These are phyloP conservation scores for Sinocyclocheilus grahami DNA, from an alignment of 2,113 vertebrate species.

Conservation along the genomic window DNA sequence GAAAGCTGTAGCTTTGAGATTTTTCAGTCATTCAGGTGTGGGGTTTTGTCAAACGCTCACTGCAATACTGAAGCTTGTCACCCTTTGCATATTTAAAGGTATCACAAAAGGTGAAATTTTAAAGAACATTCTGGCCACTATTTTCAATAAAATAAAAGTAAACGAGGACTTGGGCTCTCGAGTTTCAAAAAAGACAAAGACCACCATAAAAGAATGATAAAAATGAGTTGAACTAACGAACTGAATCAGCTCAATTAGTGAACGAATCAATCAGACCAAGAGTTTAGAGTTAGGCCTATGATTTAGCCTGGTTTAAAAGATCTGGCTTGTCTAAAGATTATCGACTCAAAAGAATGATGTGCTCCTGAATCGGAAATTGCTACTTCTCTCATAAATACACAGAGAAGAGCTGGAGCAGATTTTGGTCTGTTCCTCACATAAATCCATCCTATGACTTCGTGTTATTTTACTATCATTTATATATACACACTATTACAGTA, in stretches of 20 bases:
- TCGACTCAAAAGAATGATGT: not conserved
- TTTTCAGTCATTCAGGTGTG: not conserved
- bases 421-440: too few relatives aligned
- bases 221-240: not conserved
- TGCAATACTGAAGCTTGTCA: not conserved
- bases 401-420: too few relatives aligned
- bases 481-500: too few relatives aligned
- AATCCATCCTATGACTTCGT: too few relatives aligned
- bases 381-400: too few relatives aligned
- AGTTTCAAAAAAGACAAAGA: not conserved
- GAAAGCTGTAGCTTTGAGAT: not conserved
- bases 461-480: too few relatives aligned
- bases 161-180: not conserved
- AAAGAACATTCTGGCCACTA: too few relatives aligned
- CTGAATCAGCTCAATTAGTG: too few relatives aligned
- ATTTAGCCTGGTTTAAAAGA: not conserved
- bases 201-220: not conserved
- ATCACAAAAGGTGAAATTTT: not conserved
- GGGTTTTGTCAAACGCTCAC: not conserved
- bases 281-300: not conserved
- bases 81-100: not conserved
- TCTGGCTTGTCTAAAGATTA: not conserved
- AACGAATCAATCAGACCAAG: not conserved
- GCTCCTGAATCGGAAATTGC: not conserved
- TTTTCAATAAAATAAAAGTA: too few relatives aligned